Conservation (phyloP, 2,888 invertebrate species). For the Hylaea fasciaria region DNA sequence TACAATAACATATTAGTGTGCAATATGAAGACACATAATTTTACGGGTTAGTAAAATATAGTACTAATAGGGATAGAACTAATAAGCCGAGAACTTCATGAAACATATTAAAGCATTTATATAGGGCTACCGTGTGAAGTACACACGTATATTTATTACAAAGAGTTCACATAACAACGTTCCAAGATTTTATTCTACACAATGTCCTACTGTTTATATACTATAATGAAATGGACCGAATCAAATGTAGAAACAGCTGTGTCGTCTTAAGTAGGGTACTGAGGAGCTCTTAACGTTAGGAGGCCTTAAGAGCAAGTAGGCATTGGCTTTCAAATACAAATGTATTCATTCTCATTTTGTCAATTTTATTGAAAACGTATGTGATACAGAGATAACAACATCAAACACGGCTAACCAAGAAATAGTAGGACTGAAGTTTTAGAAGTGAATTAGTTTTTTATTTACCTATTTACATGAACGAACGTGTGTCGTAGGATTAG, state of each 20-base stretch:
- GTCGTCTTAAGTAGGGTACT: constrained; percentile 14
- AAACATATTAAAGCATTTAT: not conserved
- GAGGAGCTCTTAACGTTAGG: constrained; percentile 3
- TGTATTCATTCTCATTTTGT: not conserved
- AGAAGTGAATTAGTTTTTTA: constrained; percentile 2
- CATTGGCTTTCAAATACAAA: constrained; percentile 4
- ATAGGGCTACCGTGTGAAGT: not conserved
- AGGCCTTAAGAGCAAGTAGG: not conserved
- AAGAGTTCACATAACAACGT: not conserved
- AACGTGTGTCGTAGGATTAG: not conserved
- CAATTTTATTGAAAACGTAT: not conserved
- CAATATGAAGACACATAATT: not conserved
- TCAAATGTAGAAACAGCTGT: constrained; percentile 19
- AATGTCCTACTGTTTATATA: not conserved
- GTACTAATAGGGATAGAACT: too few relatives aligned
- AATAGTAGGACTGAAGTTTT: constrained; percentile 2
- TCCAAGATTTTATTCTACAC: not conserved
- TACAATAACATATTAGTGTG: not conserved
- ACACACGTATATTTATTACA: not conserved
- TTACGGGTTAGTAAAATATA: not conserved
- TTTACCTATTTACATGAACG: constrained; percentile 9
- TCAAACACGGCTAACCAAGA: not conserved
- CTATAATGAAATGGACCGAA: not conserved
- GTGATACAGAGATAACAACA: not conserved
- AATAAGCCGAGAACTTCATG: too few relatives aligned